Evolutionary conservation across 2,113 vertebrate genomes (phyloP).

Genomic region (Gadus chalcogrammus): DNA sequence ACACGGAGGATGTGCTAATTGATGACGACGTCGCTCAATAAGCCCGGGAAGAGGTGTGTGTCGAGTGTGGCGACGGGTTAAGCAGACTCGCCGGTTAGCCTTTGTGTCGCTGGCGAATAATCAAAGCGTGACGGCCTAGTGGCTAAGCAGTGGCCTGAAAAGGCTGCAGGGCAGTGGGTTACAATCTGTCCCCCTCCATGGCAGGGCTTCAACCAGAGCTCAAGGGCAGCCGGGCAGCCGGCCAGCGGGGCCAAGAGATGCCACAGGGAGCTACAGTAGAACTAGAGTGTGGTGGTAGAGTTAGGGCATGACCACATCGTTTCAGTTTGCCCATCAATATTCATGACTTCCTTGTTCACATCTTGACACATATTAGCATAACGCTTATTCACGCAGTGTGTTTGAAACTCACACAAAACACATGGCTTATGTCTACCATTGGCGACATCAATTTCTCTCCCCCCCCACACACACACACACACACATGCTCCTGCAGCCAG

Average conservation of each 20-base stretch:
- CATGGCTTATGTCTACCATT: background rate
- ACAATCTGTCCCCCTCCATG: slow-evolving; percentile 46
- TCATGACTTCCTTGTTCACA: too few relatives aligned
- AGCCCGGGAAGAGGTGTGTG: slow-evolving; percentile 50
- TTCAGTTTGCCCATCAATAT: too few relatives aligned
- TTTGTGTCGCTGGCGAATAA: slow-evolving; percentile 28
- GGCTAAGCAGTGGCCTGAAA: slow-evolving; percentile 13
- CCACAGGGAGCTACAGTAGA: slow-evolving; percentile 10
- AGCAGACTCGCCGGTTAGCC: slow-evolving; percentile 39
- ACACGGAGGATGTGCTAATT: slow-evolving; percentile 42
- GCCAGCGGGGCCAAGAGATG: background rate
- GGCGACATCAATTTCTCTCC: too few relatives aligned
- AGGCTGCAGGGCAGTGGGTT: slow-evolving; percentile 38
- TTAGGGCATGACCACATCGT: background rate
- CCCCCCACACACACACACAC: too few relatives aligned
- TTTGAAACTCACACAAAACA: background rate
- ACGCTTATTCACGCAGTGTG: too few relatives aligned
- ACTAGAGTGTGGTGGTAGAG: background rate
- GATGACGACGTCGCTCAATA: slow-evolving; percentile 40
- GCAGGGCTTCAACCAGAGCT: slow-evolving; percentile 15
- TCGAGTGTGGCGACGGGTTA: slow-evolving; percentile 38
- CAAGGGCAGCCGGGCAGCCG: background rate
- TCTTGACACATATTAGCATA: too few relatives aligned
- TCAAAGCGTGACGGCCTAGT: slow-evolving; percentile 22
- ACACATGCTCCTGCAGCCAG: too few relatives aligned